A percentile compares a stretch with the other conserved stretches of the same genome.
These are phyloP conservation scores for Bradypodion ventrale DNA, from an alignment of 2,797 vertebrate species.

Conservation along the genomic window DNA sequence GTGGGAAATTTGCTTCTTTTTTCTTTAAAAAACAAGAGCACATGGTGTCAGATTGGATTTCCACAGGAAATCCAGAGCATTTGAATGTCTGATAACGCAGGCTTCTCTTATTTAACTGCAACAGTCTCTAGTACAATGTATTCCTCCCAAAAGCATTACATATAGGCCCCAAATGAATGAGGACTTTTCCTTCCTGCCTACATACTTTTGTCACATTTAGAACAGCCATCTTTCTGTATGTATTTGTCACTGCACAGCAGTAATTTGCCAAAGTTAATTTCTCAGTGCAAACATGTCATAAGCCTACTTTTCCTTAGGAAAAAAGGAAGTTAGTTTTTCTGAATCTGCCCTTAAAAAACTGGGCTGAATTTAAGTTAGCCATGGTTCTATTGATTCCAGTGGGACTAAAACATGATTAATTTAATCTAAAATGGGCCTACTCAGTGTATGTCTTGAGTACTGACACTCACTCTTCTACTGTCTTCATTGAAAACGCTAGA, in stretches of 20 bases:
- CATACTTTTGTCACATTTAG: slow-evolving; percentile 42
- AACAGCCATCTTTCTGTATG: slow-evolving; percentile 57
- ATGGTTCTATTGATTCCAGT: not conserved
- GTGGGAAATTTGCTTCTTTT: too few relatives aligned
- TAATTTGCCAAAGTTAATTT: slow-evolving; percentile 28
- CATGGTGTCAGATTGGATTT: slow-evolving; percentile 41
- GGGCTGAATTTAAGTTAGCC: not conserved
- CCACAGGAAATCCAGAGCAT: slow-evolving; percentile 19
- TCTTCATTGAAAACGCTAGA: not conserved
- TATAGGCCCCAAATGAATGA: not conserved
- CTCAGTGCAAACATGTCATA: not conserved
- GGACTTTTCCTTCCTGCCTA: not conserved
- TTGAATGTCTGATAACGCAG: slow-evolving; percentile 30
- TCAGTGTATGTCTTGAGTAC: not conserved
- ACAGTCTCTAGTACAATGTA: slow-evolving; percentile 31
- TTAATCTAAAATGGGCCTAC: not conserved
- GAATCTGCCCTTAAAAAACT: not conserved
- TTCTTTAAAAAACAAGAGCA: not conserved
- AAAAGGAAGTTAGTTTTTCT: not conserved
- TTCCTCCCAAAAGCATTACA: not conserved
- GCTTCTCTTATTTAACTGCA: slow-evolving; percentile 22
- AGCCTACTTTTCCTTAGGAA: slow-evolving; percentile 33
- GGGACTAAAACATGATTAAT: not conserved
- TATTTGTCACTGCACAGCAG: slow-evolving; percentile 1
- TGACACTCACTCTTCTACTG: not conserved